These are phyloP conservation scores for Mesocricetus auratus DNA, from an alignment of 2,113 vertebrate species.

Conservation along the genomic window DNA sequence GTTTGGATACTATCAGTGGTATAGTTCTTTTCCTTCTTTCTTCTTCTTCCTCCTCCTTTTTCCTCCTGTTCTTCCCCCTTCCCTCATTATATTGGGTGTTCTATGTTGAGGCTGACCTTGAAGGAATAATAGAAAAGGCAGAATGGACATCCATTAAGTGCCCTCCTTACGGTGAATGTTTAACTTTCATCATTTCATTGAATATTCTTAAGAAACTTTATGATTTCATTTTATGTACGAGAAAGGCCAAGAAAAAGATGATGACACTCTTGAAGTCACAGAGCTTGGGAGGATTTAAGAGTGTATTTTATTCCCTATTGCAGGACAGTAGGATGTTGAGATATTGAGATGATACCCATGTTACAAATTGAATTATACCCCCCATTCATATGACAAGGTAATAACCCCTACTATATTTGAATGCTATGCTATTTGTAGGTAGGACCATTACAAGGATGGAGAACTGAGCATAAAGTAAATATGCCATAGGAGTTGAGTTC, in stretches of 20 bases:
- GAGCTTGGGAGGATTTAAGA: background rate
- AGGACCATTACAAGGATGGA: background rate
- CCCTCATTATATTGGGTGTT: background rate
- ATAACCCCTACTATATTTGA: background rate
- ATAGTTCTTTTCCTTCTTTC: accelerated
- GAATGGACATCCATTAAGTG: background rate
- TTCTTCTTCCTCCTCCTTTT: background rate
- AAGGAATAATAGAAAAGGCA: background rate
- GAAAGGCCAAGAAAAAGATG: slow-evolving; percentile 5
- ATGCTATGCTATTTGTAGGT: background rate
- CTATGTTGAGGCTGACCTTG: background rate
- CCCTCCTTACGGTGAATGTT: background rate
- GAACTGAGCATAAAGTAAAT: background rate
- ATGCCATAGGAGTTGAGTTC: background rate
- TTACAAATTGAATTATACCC: background rate
- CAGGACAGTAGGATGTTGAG: background rate
- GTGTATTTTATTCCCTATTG: background rate
- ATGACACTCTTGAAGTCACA: background rate
- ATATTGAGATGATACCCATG: background rate
- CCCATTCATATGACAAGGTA: background rate
- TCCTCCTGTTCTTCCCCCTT: accelerated
- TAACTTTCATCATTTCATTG: background rate
- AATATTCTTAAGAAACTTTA: background rate
- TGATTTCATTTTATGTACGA: background rate
- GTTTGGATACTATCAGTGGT: background rate